A percentile compares a stretch with the other conserved stretches of the same genome.
Evolutionary conservation across 2,113 vertebrate species (phyloP).

Genomic region (Promerops cafer): DNA sequence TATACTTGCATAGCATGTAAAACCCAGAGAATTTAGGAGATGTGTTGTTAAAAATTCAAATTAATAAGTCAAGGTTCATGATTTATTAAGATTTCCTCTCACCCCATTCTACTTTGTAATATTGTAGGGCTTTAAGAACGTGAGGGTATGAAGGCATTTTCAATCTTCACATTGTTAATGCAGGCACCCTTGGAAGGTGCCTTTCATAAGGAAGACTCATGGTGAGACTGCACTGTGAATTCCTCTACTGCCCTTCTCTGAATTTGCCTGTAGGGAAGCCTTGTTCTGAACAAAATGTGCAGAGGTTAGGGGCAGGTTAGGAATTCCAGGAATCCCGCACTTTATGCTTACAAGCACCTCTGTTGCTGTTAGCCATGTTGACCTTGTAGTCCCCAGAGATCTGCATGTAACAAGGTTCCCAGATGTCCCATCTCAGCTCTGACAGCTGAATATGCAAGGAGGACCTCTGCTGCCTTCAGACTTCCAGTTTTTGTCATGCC

Average conservation of each 20-base stretch:
- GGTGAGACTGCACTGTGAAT: not conserved
- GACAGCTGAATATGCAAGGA: not conserved
- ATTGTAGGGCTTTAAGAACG: not conserved
- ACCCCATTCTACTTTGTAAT: rapidly evolving
- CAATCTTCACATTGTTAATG: not conserved
- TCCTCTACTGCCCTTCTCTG: not conserved
- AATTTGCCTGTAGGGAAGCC: not conserved
- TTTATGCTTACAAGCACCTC: not conserved
- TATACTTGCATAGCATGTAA: not conserved
- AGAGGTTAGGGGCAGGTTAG: not conserved
- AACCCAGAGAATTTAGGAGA: not conserved
- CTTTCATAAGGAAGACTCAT: not conserved
- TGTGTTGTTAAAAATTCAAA: not conserved
- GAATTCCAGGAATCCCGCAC: not conserved
- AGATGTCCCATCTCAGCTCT: not conserved
- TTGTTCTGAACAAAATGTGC: not conserved
- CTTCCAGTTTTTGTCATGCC: not conserved
- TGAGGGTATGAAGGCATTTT: not conserved
- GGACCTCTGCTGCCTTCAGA: not conserved
- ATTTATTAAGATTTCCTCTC: not conserved
- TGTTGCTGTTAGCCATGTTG: not conserved
- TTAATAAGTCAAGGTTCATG: not conserved
- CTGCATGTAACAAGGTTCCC: not conserved
- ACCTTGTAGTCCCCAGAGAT: not conserved
- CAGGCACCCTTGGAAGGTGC: not conserved